These are phyloP conservation scores for Julus scandinavius DNA, from an alignment of 2,888 invertebrate species.

Conservation along the genomic window DNA sequence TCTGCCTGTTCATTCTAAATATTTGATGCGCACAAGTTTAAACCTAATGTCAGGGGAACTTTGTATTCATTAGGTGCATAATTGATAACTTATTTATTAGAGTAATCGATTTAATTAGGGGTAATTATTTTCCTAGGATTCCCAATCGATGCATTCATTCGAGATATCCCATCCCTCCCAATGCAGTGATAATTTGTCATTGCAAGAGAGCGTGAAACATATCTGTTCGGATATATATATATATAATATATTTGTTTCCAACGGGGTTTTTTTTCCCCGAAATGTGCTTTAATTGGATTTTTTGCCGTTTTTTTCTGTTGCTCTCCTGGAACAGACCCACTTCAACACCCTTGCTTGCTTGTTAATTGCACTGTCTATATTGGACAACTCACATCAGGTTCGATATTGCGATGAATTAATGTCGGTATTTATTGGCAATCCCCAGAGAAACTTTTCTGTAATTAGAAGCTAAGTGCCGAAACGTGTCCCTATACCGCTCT, in stretches of 20 bases:
- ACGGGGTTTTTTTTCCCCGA: neutral
- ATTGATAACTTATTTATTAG: neutral
- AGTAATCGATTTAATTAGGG: neutral
- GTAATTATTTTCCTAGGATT: neutral
- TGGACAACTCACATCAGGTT: neutral
- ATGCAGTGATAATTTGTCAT: neutral
- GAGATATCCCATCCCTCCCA: neutral
- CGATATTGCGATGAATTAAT: conserved; percentile 21
- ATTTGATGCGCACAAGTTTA: neutral
- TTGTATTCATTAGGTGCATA: neutral
- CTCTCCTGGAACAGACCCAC: neutral
- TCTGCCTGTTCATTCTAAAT: no score
- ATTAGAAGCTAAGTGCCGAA: conserved; percentile 38
- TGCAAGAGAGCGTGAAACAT: neutral
- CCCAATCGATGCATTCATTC: neutral
- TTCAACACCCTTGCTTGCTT: neutral
- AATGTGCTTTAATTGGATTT: neutral
- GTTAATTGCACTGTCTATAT: neutral
- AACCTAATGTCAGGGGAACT: neutral
- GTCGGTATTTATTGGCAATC: conserved; percentile 13
- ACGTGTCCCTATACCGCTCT: neutral
- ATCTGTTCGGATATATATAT: neutral
- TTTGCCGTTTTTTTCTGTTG: neutral
- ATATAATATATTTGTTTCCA: neutral
- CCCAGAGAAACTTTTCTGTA: neutral